Evolutionary conservation across 2,113 vertebrate genomes (phyloP).

Genomic region (Cercocebus atys): DNA sequence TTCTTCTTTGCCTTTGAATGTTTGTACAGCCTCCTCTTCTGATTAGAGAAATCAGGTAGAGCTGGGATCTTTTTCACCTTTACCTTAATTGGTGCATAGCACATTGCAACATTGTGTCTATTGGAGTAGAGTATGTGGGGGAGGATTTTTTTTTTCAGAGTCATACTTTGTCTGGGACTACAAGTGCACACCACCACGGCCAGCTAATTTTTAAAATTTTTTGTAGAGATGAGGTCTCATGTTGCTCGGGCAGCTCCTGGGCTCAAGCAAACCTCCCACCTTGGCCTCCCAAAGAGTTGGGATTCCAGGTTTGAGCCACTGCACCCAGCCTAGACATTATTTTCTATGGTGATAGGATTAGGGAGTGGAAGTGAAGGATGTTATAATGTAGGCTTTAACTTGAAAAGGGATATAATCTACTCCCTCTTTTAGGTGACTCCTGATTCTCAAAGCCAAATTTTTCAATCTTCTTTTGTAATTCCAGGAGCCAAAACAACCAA

Average conservation of each 20-base stretch:
- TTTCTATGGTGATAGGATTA: neutral
- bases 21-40: neutral
- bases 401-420: neutral
- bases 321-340: neutral
- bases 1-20: conserved; percentile 1
- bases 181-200: neutral
- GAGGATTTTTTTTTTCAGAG: neutral
- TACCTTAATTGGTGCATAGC: neutral
- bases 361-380: neutral
- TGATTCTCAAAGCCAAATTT: neutral
- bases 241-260: neutral
- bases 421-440: neutral
- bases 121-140: neutral
- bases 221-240: neutral
- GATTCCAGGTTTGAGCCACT: neutral
- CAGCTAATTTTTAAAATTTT: neutral
- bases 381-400: neutral
- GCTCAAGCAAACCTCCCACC: neutral
- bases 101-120: neutral
- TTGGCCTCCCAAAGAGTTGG: neutral
- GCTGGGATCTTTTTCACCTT: neutral
- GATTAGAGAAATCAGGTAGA: neutral
- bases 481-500: conserved; percentile 12
- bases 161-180: neutral
- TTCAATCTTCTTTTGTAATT: neutral